Percentiles rank a stretch among this genome's conserved stretches.
Conservation (phyloP, 1,140 invertebrate genomes). For the Hyles vespertilio region DNA sequence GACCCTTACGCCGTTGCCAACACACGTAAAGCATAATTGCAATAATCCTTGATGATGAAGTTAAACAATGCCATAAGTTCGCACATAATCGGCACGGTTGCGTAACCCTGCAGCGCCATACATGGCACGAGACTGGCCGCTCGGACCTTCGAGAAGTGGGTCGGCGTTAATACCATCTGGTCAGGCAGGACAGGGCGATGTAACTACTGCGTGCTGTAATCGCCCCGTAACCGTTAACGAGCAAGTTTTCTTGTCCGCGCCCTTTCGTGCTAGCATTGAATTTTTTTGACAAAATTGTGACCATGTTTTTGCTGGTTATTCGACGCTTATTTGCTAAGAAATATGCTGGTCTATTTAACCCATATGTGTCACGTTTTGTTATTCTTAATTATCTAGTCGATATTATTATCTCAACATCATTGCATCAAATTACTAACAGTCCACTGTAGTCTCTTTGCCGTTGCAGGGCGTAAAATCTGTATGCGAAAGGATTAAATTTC, state of each 20-base stretch:
- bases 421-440: too few species aligned
- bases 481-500: too few species aligned
- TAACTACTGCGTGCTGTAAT: conserved; percentile 39
- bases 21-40: neutral
- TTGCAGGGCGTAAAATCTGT: too few species aligned
- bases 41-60: neutral
- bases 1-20: too few species aligned
- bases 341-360: too few species aligned
- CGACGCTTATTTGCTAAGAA: too few species aligned
- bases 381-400: too few species aligned
- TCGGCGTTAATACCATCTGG: conserved; percentile 64
- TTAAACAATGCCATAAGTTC: conserved; percentile 23
- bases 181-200: conserved; percentile 43
- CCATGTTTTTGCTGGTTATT: too few species aligned
- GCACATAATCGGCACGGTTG: conserved; percentile 34
- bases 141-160: conserved; percentile 64
- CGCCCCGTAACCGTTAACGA: conserved; percentile 28
- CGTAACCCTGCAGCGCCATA: conserved; percentile 59
- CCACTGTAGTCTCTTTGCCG: too few species aligned
- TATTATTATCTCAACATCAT: too few species aligned
- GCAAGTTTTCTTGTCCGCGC: neutral
- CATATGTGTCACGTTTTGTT: too few species aligned
- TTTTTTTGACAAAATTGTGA: conserved; percentile 1
- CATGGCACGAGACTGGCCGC: conserved; percentile 37
- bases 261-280: neutral